Evolutionary conservation across 35 echinoderm and acorn worm species (phyloP).

Genomic region (Apostichopus parvimensis): DNA sequence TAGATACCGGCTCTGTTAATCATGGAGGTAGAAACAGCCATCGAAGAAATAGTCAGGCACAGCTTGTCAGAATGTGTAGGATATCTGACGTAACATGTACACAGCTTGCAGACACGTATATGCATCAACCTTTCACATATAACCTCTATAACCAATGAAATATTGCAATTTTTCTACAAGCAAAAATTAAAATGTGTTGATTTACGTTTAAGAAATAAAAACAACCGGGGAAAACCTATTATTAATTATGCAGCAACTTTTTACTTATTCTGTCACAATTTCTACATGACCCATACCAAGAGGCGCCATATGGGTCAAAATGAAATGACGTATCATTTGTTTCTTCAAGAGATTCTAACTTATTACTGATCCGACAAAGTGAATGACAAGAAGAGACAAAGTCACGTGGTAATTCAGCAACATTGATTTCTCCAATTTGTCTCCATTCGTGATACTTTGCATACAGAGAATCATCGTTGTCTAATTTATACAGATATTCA

Average conservation of each 20-base stretch:
- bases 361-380: constrained; percentile 25
- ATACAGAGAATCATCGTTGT: constrained; percentile 50
- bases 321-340: not conserved
- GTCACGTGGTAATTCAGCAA: constrained; percentile 17
- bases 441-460: constrained; percentile 45
- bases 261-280: constrained; percentile 26
- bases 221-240: too few species aligned
- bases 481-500: constrained; percentile 28
- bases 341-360: not conserved
- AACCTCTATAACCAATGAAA: too few species aligned
- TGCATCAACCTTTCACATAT: too few species aligned
- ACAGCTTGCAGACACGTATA: too few species aligned
- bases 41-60: too few species aligned
- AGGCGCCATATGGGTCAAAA: constrained; percentile 22
- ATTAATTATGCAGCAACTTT: not conserved
- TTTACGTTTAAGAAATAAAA: too few species aligned
- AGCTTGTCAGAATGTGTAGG: too few species aligned
- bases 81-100: too few species aligned
- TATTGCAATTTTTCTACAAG: too few species aligned
- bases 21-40: too few species aligned
- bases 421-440: not conserved
- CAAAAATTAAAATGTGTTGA: too few species aligned
- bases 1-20: too few species aligned
- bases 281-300: constrained; percentile 41
- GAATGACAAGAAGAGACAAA: constrained; percentile 52